phyloP scores from a whole-genome alignment of 2,888 invertebrate genomes.

The Scaptomyza parva region DNA sequence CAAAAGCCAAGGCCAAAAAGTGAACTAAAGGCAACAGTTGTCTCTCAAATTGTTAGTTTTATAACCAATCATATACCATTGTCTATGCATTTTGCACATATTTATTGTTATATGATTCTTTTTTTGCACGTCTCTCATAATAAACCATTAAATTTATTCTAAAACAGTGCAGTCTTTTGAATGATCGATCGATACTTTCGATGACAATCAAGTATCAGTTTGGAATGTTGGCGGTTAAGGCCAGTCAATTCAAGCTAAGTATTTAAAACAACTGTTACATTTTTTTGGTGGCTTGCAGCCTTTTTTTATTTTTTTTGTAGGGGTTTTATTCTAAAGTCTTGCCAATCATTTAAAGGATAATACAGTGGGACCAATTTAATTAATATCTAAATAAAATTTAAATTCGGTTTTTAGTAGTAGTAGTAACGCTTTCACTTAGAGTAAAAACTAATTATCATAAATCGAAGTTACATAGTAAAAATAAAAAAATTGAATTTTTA shows the following conservation, averaged over 20 bases:
- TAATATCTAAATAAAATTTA: background rate
- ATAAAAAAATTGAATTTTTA: background rate
- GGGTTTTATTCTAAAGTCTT: background rate
- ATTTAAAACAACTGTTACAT: background rate
- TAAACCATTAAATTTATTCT: background rate
- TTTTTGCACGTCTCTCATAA: background rate
- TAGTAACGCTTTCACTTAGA: background rate
- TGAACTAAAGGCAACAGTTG: constrained; percentile 28
- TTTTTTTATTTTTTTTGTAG: background rate
- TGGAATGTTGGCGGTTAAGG: background rate
- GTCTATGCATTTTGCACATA: constrained; percentile 8
- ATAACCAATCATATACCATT: constrained; percentile 5
- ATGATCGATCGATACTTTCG: background rate
- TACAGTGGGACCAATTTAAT: background rate
- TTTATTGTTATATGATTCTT: constrained; percentile 3
- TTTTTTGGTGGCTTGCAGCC: background rate
- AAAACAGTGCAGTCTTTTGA: background rate
- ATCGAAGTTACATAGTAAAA: background rate
- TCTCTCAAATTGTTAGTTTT: constrained; percentile 20
- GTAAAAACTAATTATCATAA: background rate
- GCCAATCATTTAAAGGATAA: background rate
- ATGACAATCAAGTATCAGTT: background rate
- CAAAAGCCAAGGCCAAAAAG: constrained; percentile 74
- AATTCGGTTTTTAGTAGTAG: background rate
- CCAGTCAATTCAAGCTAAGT: background rate